Base-by-base conservation (phyloP, 2,113 vertebrate genomes). In the Passer domesticus region DNA sequence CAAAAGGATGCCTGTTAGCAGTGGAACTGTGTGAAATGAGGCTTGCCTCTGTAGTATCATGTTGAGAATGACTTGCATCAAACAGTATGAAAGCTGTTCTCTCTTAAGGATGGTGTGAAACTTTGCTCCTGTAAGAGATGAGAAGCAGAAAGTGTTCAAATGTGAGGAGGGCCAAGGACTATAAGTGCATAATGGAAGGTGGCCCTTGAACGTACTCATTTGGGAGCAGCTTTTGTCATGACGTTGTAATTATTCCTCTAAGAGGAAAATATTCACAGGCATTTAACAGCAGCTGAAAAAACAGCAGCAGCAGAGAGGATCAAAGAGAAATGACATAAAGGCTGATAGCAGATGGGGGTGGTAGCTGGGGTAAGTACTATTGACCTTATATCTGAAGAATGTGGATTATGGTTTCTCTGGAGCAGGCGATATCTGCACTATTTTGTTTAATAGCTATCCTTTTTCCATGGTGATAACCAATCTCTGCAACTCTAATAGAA, bases 241-340 rank as follows among this genome's bases (percentile, higher is more conserved):
- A 76, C 58, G 43, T 30, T 46, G 80, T 89, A 91, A 94, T 91
- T 91, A 74, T 22, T 87, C 16, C 14, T 92, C 21, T 94, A 70
- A 81, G 55, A 70, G 77, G 47, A 60, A 70, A 27, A 49, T 46
- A 53, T 53, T 49, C 1, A 1, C 47, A 55, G 49, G n/a, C 74
- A 47, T 84, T 92, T 87, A 78, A 46, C n/a, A 89, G 31, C 56
- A 91, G 64, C 60, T 93, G 84, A 77, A 87, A 86, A 91, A 83
- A 62, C 31, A 89, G 37, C 76, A 92, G n/a, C 50, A 77, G 64
- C 31, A 60, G 44, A 83, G 59, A 39, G 55, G 46, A 66, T 94
- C 59, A 86, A 83, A 77, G 35, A 63, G 39, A 80, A 89, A 35
- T 89, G 50, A 39, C 60, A 37, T 46, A 46, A 63, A 85, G 46